A percentile compares a stretch with the other conserved stretches of the same genome.
Evolutionary conservation across 2,888 invertebrate species (phyloP).

Genomic region (Melikaiella ostensackeni): DNA sequence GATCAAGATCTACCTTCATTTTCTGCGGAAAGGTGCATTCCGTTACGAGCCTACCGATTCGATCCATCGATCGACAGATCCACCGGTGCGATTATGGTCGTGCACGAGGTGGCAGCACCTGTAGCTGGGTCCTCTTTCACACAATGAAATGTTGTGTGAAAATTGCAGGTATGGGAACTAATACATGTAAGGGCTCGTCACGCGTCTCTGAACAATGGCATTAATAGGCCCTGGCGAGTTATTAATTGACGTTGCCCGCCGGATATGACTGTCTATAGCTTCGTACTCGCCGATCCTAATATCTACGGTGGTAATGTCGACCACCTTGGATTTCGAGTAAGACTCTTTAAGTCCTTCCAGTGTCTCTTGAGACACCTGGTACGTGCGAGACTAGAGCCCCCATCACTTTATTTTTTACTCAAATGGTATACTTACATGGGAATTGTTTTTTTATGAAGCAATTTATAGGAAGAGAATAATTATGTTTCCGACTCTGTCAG

Average conservation of each 20-base stretch:
- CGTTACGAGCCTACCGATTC: constrained; percentile 59
- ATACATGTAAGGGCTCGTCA: constrained; percentile 69
- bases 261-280: constrained; percentile 76
- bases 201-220: constrained; percentile 77
- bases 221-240: constrained; percentile 76
- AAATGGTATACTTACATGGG: background rate
- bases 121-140: constrained; percentile 63
- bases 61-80: constrained; percentile 67
- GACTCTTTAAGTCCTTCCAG: constrained; percentile 1
- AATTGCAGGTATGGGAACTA: constrained; percentile 47
- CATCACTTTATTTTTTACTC: background rate
- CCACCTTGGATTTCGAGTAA: constrained; percentile 56
- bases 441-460: background rate
- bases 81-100: constrained; percentile 63
- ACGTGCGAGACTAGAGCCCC: background rate
- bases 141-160: constrained; percentile 56
- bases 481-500: background rate
- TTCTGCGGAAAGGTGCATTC: constrained; percentile 44
- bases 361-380: constrained; percentile 26
- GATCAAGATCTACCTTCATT: constrained; percentile 27
- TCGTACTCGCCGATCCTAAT: constrained; percentile 67
- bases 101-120: constrained; percentile 70
- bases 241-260: constrained; percentile 76
- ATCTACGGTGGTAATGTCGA: constrained; percentile 61
- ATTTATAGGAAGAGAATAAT: background rate